Conservation (phyloP, 2,888 invertebrate species). For the Drosophila fungiperda region DNA sequence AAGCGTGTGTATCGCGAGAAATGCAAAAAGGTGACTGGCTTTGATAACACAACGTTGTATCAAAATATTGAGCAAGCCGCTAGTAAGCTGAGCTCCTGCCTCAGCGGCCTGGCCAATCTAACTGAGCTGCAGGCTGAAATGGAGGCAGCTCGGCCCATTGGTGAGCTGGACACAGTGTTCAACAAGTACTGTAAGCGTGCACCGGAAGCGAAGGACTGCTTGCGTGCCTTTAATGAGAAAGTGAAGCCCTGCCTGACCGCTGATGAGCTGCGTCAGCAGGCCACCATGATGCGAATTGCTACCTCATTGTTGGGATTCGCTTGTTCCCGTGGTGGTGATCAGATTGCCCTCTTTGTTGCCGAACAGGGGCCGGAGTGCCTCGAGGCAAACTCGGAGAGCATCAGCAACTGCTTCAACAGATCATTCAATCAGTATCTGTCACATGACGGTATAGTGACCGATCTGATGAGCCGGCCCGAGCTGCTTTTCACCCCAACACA, state of each 20-base stretch:
- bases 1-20: constrained; percentile 88
- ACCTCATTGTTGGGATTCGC: constrained; percentile 89
- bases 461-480: constrained; percentile 85
- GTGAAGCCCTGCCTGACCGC: constrained; percentile 88
- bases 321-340: constrained; percentile 92
- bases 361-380: constrained; percentile 92
- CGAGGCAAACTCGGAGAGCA: constrained; percentile 87
- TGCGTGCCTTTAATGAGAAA: constrained; percentile 87
- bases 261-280: constrained; percentile 88
- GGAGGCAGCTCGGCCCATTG: constrained; percentile 88
- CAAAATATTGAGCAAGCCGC: constrained; percentile 86
- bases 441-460: constrained; percentile 79
- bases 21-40: constrained; percentile 88
- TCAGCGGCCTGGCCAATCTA: constrained; percentile 87
- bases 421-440: constrained; percentile 87
- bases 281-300: constrained; percentile 88
- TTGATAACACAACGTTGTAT: constrained; percentile 86
- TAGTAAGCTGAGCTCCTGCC: constrained; percentile 86
- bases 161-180: constrained; percentile 89
- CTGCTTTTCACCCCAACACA: constrained; percentile 87
- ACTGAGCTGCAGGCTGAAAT: constrained; percentile 88
- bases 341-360: constrained; percentile 93
- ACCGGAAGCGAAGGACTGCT: constrained; percentile 85
- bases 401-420: constrained; percentile 88
- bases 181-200: constrained; percentile 90